Conservation (phyloP, 2,888 invertebrate species). For the Conus canariensis region DNA sequence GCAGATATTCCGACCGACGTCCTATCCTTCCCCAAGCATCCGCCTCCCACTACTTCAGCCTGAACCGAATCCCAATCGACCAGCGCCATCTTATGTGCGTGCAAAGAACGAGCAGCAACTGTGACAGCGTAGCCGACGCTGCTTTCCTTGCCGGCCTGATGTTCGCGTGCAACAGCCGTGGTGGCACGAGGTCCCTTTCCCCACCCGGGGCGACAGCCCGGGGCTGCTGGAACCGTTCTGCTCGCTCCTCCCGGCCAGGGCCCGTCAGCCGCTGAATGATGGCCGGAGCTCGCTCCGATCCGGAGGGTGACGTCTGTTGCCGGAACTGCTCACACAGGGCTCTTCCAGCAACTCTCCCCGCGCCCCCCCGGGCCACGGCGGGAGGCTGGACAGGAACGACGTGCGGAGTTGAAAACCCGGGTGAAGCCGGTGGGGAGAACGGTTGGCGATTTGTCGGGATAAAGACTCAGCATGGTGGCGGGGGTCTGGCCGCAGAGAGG, state of each 20-base stretch:
- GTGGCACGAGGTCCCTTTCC: neutral
- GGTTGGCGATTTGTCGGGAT: neutral
- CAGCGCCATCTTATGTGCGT: neutral
- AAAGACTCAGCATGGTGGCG: constrained; percentile 36
- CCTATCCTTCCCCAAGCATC: too few relatives aligned
- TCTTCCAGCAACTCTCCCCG: neutral
- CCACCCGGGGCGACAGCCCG: neutral
- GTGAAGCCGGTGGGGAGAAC: neutral
- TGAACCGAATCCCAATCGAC: too few relatives aligned
- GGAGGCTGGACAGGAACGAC: neutral
- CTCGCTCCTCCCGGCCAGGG: neutral
- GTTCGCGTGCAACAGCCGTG: neutral
- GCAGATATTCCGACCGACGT: too few relatives aligned
- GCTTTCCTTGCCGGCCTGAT: neutral
- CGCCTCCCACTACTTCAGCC: too few relatives aligned
- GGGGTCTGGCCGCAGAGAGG: neutral
- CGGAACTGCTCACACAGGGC: constrained; percentile 19
- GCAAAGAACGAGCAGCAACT: neutral
- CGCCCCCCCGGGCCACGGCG: neutral
- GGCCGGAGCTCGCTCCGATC: constrained; percentile 5
- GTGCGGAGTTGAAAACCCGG: neutral
- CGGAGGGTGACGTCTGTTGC: constrained; percentile 21
- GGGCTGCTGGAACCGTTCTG: constrained; percentile 9
- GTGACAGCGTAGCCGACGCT: constrained; percentile 7
- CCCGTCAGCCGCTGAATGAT: neutral